phyloP scores from a whole-genome alignment of 2,797 vertebrate genomes.

The Premnoplex brunnescens region DNA sequence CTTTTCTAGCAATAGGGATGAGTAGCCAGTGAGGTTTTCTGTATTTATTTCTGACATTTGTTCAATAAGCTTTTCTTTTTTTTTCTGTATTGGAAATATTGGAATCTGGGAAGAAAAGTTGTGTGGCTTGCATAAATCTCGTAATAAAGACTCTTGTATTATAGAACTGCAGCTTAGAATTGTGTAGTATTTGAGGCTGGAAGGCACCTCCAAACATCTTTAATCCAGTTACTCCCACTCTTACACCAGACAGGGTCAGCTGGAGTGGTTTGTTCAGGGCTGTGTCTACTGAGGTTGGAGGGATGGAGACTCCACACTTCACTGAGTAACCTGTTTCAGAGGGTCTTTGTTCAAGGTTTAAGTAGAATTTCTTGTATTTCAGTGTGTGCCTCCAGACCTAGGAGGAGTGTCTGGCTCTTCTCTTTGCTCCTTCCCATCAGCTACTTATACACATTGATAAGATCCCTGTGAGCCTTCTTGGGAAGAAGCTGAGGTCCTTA shows the following conservation, averaged over 20 bases:
- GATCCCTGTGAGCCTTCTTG: not conserved
- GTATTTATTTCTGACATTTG: not conserved
- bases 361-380: not conserved
- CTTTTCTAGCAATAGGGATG: not conserved
- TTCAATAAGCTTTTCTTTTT: not conserved
- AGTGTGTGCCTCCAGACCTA: not conserved
- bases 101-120: not conserved
- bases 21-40: not conserved
- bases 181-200: not conserved
- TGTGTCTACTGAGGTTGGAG: not conserved
- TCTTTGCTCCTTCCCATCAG: not conserved
- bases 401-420: not conserved
- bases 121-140: not conserved
- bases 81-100: not conserved
- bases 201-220: not conserved
- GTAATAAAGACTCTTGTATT: not conserved
- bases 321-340: not conserved
- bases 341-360: not conserved
- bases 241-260: not conserved
- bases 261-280: not conserved
- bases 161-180: not conserved
- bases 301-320: not conserved
- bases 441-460: fast-evolving
- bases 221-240: not conserved
- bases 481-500: not conserved